Percentiles rank a stretch among this genome's conserved stretches.
Conservation (phyloP, 2,888 invertebrate species). For the Pimpla rufipes region DNA sequence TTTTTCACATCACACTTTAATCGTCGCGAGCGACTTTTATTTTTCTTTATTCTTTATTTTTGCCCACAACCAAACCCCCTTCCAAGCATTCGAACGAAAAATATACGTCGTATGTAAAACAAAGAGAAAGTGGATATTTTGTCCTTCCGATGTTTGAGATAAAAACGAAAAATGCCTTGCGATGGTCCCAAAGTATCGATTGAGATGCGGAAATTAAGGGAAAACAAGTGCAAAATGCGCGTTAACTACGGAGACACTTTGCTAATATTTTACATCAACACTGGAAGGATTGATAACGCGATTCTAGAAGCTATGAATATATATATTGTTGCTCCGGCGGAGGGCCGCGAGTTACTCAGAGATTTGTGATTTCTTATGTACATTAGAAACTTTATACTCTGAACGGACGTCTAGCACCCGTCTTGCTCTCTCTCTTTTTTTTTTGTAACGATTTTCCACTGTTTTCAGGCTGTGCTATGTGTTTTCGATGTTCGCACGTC, state of each 20-base stretch:
- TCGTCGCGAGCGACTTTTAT: conserved; percentile 5
- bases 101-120: conserved; percentile 25
- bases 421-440: conserved; percentile 1
- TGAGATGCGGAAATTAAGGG: conserved; percentile 3
- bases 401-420: conserved; percentile 4
- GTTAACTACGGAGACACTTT: conserved; percentile 18
- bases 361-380: conserved; percentile 59
- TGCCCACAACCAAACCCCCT: conserved; percentile 34
- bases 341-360: conserved; percentile 15
- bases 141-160: neutral
- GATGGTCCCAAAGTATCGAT: conserved; percentile 64
- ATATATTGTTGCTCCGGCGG: conserved; percentile 20
- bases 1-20: neutral
- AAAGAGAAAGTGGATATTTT: neutral
- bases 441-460: neutral
- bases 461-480: neutral
- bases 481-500: neutral
- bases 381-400: conserved; percentile 55
- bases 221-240: neutral
- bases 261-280: conserved; percentile 32
- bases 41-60: conserved; percentile 24
- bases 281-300: conserved; percentile 35
- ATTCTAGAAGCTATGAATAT: conserved; percentile 49
- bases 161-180: conserved; percentile 63
- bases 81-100: conserved; percentile 16